Evolutionary conservation across 92 coral and sea anemone species (phyloP).

Genomic region (Zoanthus sociatus): DNA sequence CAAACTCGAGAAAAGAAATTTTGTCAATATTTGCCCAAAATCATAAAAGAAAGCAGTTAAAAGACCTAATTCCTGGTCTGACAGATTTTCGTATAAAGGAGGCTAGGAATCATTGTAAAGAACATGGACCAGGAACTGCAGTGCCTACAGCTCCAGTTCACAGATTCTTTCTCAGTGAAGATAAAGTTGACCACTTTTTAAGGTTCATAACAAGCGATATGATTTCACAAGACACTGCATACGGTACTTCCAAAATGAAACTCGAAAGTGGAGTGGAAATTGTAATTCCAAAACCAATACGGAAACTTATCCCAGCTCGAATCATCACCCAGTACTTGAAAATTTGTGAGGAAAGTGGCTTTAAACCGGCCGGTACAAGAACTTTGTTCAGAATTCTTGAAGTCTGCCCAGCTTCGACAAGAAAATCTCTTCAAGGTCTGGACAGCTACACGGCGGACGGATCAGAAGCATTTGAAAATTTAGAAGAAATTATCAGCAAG

Average conservation of each 20-base stretch:
- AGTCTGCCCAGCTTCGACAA: neutral
- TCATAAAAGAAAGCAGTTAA: neutral
- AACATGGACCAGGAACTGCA: conserved; percentile 52
- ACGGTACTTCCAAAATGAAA: conserved; percentile 47
- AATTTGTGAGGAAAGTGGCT: conserved; percentile 45
- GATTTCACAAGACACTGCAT: conserved; percentile 45
- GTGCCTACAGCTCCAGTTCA: conserved; percentile 6
- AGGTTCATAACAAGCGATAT: conserved; percentile 50
- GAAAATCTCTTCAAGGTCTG: conserved; percentile 12
- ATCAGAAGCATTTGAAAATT: neutral
- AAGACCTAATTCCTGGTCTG: conserved; percentile 47
- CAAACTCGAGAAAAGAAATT: conserved; percentile 64
- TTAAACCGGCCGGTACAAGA: conserved; percentile 49
- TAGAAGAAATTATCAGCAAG: neutral
- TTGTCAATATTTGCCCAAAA: conserved; percentile 44
- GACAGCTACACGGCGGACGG: neutral
- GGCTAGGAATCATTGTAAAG: conserved; percentile 55
- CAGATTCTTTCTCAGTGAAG: conserved; percentile 12
- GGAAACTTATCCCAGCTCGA: conserved; percentile 51
- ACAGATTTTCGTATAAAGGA: conserved; percentile 67
- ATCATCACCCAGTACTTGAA: conserved; percentile 53
- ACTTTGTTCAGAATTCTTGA: neutral
- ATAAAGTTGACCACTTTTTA: conserved; percentile 47
- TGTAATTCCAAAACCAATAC: conserved; percentile 43
- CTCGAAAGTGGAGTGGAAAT: conserved; percentile 61